Evolutionary conservation across 2,888 invertebrate genomes (phyloP).

Genomic region (Zygogramma bicolorata): DNA sequence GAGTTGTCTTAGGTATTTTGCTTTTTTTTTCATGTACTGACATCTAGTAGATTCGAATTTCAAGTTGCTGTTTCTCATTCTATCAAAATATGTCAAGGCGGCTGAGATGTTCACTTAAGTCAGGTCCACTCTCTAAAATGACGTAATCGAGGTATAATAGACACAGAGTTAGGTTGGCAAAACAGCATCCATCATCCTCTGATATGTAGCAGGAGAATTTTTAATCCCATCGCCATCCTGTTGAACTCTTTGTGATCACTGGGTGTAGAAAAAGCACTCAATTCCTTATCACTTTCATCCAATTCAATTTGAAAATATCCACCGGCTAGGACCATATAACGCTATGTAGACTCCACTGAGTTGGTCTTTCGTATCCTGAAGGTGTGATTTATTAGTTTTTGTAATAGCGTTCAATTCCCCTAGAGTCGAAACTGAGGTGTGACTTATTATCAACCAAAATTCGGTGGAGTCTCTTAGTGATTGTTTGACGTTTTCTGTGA

Average conservation of each 20-base stretch:
- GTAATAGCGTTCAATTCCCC: background rate
- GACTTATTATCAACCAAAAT: background rate
- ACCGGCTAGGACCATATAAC: background rate
- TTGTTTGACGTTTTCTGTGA: background rate
- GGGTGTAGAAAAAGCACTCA: background rate
- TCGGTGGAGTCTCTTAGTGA: background rate
- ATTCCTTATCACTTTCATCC: background rate
- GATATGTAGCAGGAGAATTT: background rate
- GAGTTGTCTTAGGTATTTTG: background rate
- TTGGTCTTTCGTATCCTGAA: background rate
- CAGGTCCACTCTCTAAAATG: background rate
- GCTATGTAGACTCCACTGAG: background rate
- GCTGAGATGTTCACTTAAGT: background rate
- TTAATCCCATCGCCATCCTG: background rate
- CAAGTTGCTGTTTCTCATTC: background rate
- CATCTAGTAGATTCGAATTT: background rate
- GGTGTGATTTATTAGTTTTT: background rate
- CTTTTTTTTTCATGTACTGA: background rate
- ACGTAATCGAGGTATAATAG: background rate
- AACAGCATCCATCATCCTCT: background rate
- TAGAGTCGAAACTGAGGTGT: background rate
- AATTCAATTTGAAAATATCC: background rate
- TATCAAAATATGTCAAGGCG: background rate
- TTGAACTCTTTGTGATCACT: no score
- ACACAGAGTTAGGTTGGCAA: background rate